Percentiles rank a stretch among this genome's conserved stretches.
phyloP scores from a whole-genome alignment of 2,888 invertebrate genomes.

The Acrobasis consociella region DNA sequence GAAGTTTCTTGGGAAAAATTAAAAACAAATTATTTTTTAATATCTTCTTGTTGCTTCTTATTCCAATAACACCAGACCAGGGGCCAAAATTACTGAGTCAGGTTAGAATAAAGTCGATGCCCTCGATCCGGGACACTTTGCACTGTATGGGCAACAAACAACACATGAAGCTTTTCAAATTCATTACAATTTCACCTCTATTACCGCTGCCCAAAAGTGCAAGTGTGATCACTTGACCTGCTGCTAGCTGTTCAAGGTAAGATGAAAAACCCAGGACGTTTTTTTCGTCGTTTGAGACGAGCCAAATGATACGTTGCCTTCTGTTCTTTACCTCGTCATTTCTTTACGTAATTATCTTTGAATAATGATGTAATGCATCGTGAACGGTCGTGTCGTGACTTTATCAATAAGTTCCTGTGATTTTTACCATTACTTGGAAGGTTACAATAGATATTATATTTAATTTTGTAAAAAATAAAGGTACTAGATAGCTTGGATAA shows the following conservation, averaged over 20 bases:
- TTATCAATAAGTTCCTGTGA: neutral
- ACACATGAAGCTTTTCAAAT: no score
- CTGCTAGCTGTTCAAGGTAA: neutral
- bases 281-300: neutral
- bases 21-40: no score
- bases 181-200: no score
- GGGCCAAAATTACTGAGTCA: slow-evolving; percentile 4
- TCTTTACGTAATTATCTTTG: neutral
- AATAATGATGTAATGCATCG: neutral
- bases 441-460: neutral
- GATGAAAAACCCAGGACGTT: slow-evolving; percentile 10
- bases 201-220: no score
- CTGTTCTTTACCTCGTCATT: neutral
- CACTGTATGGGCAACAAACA: neutral
- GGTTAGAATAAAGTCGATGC: slow-evolving; percentile 13
- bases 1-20: no score
- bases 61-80: neutral
- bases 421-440: neutral
- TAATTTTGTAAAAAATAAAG: neutral
- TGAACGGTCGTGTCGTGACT: neutral
- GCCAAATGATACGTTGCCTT: slow-evolving; percentile 17
- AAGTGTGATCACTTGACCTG: no score
- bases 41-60: neutral
- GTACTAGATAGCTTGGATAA: no score
- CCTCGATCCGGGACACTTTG: slow-evolving; percentile 13